Evolutionary conservation across 2,797 vertebrate species (phyloP), one percentile per base, ranked within the genome.

Genomic region (Gobio occitaniae): DNA sequence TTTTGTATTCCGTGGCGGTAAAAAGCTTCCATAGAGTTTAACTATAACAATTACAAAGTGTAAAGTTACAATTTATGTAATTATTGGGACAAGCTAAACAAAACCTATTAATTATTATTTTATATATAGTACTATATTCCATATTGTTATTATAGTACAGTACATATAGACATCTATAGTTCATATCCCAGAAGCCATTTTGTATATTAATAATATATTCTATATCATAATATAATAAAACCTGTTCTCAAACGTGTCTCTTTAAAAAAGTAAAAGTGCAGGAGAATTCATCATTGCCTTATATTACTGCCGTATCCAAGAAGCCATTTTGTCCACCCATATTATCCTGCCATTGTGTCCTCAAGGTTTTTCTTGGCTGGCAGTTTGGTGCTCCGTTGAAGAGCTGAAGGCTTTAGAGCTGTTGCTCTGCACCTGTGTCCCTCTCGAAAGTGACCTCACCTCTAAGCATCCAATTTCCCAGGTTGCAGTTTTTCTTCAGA

Each of bases 361-460:
- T 69, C 66, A 70, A 81, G 66, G 36, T 81, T 81, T 70, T 36
- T 54, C 32, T 69, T 69, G 56, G 6, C 38, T 41, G 54, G 3
- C 36, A 11, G 75, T 78, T 61, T 61, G 32, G 8, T 0, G 2
- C 8, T 9, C 7, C 0, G 2, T 2, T 56, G 63, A 68, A 80
- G 48, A 70, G 47, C 47, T 80, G 78, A 52, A 80, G 47, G 32
- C 32, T 38, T 54, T 80, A 16, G 32, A 25, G 48, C 15, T 25
- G 13, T 81, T 70, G 21, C 65, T 41, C 50, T 44, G 48, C 79
- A 70, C 50, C 79, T 81, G 79, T 70, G 50, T 56, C 79, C 65
- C 29, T 80, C 66, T 81, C 17, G 19, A 69, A 70, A 70, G 48
- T 81, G 79, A 81, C 59, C 82, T 74, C 71, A 75, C 82, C 61